Evolutionary conservation across 2,797 vertebrate genomes (phyloP).

Genomic region (Rhynchotus rufescens): DNA sequence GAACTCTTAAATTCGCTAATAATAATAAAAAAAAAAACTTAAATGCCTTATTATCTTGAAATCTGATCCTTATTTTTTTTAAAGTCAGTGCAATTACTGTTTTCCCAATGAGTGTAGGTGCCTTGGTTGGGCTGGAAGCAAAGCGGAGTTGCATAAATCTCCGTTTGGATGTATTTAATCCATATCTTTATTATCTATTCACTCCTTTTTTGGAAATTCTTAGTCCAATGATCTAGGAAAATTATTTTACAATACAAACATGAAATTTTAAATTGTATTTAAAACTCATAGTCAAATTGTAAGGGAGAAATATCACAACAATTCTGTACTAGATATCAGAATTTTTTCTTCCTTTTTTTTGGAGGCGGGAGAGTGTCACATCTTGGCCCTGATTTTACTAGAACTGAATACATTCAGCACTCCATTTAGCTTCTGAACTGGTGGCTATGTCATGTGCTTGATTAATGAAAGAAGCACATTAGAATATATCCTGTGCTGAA

Average conservation of each 20-base stretch:
- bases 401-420: not conserved
- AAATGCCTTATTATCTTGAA: not conserved
- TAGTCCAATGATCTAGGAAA: not conserved
- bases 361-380: no score
- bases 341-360: not conserved
- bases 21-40: no score
- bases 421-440: not conserved
- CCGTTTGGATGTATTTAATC: not conserved
- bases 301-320: not conserved
- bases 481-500: not conserved
- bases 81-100: not conserved
- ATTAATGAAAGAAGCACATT: not conserved
- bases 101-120: not conserved
- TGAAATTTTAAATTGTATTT: not conserved
- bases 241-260: not conserved
- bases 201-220: not conserved
- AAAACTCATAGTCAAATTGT: not conserved
- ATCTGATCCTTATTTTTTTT: not conserved
- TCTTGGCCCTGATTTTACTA: not conserved
- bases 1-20: not conserved
- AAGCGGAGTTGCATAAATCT: not conserved
- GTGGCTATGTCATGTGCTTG: not conserved
- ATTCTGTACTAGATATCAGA: rapidly evolving
- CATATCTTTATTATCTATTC: not conserved
- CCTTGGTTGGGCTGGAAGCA: not conserved